These are phyloP conservation scores for Stegophylla sp. DNA, from an alignment of 2,888 invertebrate species.

Conservation along the genomic window DNA sequence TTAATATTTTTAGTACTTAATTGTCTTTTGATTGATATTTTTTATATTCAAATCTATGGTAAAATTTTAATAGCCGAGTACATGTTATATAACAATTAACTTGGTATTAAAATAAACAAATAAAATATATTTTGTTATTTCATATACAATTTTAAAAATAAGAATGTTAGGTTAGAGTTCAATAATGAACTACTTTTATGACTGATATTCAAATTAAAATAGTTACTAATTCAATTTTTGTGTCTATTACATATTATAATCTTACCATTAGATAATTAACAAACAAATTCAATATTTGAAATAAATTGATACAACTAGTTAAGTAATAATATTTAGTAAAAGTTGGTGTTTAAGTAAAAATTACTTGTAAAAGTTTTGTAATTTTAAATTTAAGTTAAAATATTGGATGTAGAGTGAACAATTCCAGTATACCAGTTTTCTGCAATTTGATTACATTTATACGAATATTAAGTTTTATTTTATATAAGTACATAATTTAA, in stretches of 20 bases:
- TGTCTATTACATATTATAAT: neutral
- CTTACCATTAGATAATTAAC: neutral
- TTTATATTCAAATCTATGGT: slow-evolving; percentile 11
- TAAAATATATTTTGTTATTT: slow-evolving; percentile 26
- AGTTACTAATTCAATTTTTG: neutral
- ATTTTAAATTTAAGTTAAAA: slow-evolving; percentile 8
- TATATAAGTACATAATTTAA: too few relatives aligned
- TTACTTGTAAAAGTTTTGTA: neutral
- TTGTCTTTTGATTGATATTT: slow-evolving; percentile 4
- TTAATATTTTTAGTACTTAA: neutral
- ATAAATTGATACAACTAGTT: neutral
- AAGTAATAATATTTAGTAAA: neutral
- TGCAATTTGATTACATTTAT: neutral
- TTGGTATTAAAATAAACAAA: slow-evolving; percentile 11
- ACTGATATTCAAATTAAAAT: slow-evolving; percentile 24
- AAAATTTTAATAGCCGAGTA: neutral
- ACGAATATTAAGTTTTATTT: neutral
- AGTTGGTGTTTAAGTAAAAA: neutral
- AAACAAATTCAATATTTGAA: neutral
- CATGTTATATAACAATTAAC: slow-evolving; percentile 9
- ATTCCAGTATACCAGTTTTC: neutral
- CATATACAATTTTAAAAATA: slow-evolving; percentile 8
- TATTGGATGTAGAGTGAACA: neutral
- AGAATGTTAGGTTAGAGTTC: slow-evolving; percentile 23
- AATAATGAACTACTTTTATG: slow-evolving; percentile 2